Conservation (phyloP, 35 echinoderm and acorn worm species). For the Lytechinus variegatus region DNA sequence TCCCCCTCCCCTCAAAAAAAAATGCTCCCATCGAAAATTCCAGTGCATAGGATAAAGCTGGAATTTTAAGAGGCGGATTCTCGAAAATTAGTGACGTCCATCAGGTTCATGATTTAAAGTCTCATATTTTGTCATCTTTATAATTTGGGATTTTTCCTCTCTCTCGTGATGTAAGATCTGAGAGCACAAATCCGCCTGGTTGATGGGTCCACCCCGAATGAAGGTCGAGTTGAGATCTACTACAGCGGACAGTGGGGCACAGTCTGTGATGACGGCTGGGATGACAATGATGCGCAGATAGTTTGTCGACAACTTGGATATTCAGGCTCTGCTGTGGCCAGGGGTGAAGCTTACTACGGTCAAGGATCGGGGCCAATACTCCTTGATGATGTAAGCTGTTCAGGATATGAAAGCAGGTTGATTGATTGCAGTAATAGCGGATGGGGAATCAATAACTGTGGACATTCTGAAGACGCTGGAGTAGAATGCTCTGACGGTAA, state of each 20-base stretch:
- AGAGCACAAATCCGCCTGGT: not conserved
- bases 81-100: too few relatives aligned
- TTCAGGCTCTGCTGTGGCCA: not conserved
- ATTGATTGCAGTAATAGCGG: conserved; percentile 6
- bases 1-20: too few relatives aligned
- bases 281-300: not conserved
- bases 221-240: not conserved
- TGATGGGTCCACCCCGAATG: not conserved
- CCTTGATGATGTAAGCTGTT: not conserved
- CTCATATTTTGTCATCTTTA: too few relatives aligned
- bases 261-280: not conserved
- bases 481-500: conserved; percentile 15
- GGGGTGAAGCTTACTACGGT: not conserved
- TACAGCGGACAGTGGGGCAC: not conserved
- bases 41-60: too few relatives aligned
- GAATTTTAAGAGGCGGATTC: too few relatives aligned
- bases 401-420: not conserved
- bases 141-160: not conserved
- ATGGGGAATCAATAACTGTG: conserved; percentile 50
- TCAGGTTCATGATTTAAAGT: too few relatives aligned
- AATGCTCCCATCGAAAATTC: too few relatives aligned
- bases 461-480: conserved; percentile 61
- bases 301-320: conserved; percentile 2
- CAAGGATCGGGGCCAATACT: not conserved
- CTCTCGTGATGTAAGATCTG: not conserved